Base-by-base conservation (phyloP, 2,888 invertebrate genomes). In the Pomacea canaliculata region DNA sequence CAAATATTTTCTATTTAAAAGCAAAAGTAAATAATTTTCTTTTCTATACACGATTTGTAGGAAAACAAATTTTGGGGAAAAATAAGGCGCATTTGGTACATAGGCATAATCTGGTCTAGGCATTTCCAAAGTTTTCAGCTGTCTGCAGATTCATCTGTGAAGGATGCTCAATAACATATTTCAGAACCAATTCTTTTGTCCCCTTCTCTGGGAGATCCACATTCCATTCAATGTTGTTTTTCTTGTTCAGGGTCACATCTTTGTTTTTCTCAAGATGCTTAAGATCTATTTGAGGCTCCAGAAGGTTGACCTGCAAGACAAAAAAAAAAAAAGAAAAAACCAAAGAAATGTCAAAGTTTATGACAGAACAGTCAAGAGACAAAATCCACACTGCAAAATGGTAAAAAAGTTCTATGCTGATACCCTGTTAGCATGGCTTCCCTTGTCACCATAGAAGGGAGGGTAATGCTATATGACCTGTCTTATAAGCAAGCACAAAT, bases 181-280 rank as follows among this genome's bases (percentile, higher is more conserved):
- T 84, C 51, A 87, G 81, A 62, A 80, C 70, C 23, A 88, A 72
- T 63, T 85, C 85, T 71, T 80, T 78, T 51, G 81, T 79, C 51
- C 84, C 85, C 65, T 83, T 79, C 4, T 82, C 77, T 49, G 80
- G 79, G 8, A 89, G 70, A 18, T 82, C 81, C 12, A 86, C n/a
- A 19, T 86, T 83, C 87, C 88, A 89, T 75, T 89, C 87, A 8
- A 89, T 71, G 76, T 87, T 84, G 82, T 89, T 85, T 27, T 76
- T 66, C 62, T 82, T 79, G 71, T 84, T 80, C 12, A 84, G 81
- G 56, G 79, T 82, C 19, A 76, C 82, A 23, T 78, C 76, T 51
- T 84, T 81, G 68, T 81, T 80, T 73, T 84, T 85, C 79, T 86
- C 85, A 13, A 85, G 82, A 76, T 85, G 84, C 71, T 86, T 87